phyloP scores from a whole-genome alignment of 2,113 vertebrate species.

The Pycnonotus jocosus region DNA sequence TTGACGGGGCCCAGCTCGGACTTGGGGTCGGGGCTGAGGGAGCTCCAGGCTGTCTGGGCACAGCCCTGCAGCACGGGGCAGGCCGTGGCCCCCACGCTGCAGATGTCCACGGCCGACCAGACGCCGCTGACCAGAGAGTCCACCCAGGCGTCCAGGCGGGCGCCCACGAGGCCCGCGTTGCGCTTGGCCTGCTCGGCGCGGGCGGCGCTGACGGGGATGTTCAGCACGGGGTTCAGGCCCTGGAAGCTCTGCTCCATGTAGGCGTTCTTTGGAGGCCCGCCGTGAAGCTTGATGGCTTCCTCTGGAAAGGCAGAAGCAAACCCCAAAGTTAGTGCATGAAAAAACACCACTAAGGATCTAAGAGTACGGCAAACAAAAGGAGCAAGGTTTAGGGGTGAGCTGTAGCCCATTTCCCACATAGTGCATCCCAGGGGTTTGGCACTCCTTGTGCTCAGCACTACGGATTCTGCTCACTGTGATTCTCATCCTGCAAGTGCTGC shows the following conservation, averaged over 20 bases:
- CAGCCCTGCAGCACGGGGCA: conserved; percentile 92
- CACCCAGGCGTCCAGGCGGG: conserved; percentile 85
- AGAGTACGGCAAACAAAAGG: not conserved
- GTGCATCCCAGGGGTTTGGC: not conserved
- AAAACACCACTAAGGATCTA: not conserved
- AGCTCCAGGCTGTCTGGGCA: conserved; percentile 91
- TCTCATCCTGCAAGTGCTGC: not conserved
- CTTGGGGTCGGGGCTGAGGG: conserved; percentile 94
- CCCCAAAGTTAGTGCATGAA: not conserved
- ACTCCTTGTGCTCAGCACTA: not conserved
- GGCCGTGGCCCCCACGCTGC: conserved; percentile 76
- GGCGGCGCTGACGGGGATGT: conserved; percentile 82
- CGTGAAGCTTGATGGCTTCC: conserved; percentile 84
- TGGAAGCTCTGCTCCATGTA: conserved; percentile 99
- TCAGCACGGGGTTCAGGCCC: conserved; percentile 90
- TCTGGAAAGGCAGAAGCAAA: conserved; percentile 73
- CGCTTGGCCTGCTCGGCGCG: conserved; percentile 84
- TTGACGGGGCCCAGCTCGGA: conserved; percentile 84
- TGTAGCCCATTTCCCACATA: rapidly evolving
- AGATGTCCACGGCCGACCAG: conserved; percentile 91
- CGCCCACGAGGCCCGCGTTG: conserved; percentile 79
- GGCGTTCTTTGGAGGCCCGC: conserved; percentile 86
- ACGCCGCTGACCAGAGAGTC: conserved; percentile 81
- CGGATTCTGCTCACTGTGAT: rapidly evolving
- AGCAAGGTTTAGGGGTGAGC: not conserved